phyloP scores from a whole-genome alignment of 2,113 vertebrate species.

The Salminus brasiliensis region DNA sequence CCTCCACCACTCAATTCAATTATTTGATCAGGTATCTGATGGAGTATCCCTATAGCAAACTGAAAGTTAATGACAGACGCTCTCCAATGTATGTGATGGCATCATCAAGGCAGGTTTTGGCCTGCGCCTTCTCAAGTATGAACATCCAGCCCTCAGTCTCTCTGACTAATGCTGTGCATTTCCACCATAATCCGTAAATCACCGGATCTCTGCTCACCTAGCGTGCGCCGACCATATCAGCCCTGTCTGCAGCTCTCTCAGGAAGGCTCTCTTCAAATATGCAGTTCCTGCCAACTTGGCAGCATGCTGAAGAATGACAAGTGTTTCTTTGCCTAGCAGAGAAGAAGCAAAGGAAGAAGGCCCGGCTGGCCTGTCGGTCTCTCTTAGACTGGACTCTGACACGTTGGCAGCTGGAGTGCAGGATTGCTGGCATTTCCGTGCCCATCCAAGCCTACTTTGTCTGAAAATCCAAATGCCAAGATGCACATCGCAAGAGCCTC shows the following conservation, averaged over 20 bases:
- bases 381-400: background rate
- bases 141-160: too few species aligned
- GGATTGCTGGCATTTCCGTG: background rate
- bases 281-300: background rate
- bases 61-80: too few species aligned
- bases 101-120: too few species aligned
- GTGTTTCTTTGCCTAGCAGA: background rate
- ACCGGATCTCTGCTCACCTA: background rate
- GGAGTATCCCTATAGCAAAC: too few species aligned
- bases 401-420: background rate
- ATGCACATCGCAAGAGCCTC: background rate
- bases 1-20: too few species aligned
- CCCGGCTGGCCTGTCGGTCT: background rate
- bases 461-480: conserved; percentile 4
- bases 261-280: background rate
- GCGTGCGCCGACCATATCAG: background rate
- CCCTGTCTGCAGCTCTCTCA: background rate
- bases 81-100: too few species aligned
- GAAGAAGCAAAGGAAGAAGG: background rate
- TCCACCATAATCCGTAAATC: background rate
- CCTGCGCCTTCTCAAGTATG: too few species aligned
- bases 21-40: too few species aligned
- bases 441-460: background rate
- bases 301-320: background rate
- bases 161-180: background rate